Evolutionary conservation across 2,888 invertebrate genomes (phyloP).

Genomic region (Subacronicta megacephala): DNA sequence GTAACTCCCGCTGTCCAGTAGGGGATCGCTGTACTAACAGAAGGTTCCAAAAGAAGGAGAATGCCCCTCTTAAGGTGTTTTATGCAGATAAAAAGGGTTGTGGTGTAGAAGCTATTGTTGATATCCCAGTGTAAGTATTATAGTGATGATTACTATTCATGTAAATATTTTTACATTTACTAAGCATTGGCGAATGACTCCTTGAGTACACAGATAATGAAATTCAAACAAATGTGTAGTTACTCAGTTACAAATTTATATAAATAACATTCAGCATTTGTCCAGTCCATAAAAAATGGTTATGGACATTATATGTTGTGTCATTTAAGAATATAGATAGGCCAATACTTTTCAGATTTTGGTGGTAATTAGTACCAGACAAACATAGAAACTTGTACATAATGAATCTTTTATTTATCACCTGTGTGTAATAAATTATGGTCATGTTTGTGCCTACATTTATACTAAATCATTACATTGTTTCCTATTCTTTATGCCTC

Average conservation of each 20-base stretch:
- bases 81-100: constrained; percentile 98
- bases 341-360: neutral
- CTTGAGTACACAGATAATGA: no score
- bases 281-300: no score
- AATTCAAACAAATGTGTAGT: neutral
- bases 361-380: neutral
- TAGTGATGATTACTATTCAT: neutral
- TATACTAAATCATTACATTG: neutral
- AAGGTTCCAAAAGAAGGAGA: constrained; percentile 96
- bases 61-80: constrained; percentile 96
- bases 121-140: constrained; percentile 91
- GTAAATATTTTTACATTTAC: neutral
- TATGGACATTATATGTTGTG: no score
- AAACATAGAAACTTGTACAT: no score
- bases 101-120: constrained; percentile 94
- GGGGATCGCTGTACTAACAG: constrained; percentile 98
- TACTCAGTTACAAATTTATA: neutral
- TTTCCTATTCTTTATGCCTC: neutral
- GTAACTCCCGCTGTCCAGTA: constrained; percentile 97
- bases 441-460: neutral
- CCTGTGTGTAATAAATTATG: neutral
- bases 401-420: no score
- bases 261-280: no score
- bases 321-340: neutral
- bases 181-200: constrained; percentile 14